phyloP scores from a whole-genome alignment of 2,888 invertebrate genomes.

The Spodoptera littoralis region DNA sequence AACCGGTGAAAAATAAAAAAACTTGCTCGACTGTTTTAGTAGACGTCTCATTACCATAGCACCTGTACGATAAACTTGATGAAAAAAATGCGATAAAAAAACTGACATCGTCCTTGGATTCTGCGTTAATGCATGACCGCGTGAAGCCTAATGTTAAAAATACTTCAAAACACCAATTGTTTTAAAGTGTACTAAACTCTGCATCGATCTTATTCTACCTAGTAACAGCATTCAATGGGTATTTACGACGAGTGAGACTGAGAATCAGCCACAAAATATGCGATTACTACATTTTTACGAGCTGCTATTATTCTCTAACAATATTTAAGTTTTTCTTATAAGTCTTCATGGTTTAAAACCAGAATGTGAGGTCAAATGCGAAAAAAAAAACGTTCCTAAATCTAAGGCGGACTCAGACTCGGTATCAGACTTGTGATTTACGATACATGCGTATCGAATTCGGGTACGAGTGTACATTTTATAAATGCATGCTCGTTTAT shows the following conservation, averaged over 20 bases:
- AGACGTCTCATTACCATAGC: constrained; percentile 54
- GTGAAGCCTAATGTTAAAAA: constrained; percentile 32
- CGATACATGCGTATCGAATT: constrained; percentile 39
- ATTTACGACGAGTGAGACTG: constrained; percentile 19
- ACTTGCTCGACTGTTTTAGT: constrained; percentile 31
- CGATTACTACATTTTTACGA: constrained; percentile 27
- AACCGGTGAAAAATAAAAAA: constrained; percentile 35
- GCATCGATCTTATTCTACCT: constrained; percentile 41
- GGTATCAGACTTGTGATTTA: constrained; percentile 23
- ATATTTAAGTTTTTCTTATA: constrained; percentile 13
- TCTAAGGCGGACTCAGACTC: constrained; percentile 6
- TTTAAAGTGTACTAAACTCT: constrained; percentile 36
- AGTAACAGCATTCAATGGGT: constrained; percentile 27
- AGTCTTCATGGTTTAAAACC: constrained; percentile 16
- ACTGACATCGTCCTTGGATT: constrained; percentile 27
- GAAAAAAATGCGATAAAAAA: constrained; percentile 29
- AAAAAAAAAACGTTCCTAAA: constrained; percentile 15
- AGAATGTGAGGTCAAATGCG: background rate
- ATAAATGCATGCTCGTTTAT: constrained; percentile 39
- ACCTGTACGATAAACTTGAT: constrained; percentile 33
- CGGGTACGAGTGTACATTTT: constrained; percentile 12
- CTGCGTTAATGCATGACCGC: constrained; percentile 38
- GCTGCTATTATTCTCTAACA: constrained; percentile 28
- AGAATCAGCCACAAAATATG: constrained; percentile 26
- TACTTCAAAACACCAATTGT: constrained; percentile 41